phyloP scores from a whole-genome alignment of 2,113 vertebrate genomes.

The Laterallus jamaicensis region DNA sequence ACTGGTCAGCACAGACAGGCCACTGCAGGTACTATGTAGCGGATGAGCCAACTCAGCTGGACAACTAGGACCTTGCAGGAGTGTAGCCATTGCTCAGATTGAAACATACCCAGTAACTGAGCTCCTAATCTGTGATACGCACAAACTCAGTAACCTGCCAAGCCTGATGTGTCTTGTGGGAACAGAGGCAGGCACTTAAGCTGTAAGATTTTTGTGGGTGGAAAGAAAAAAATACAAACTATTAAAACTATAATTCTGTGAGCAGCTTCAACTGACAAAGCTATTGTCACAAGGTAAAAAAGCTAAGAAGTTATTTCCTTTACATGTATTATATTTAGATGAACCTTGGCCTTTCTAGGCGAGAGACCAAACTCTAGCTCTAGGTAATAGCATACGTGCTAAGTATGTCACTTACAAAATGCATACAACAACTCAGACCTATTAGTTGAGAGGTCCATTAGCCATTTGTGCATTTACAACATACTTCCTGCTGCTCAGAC shows the following conservation, averaged over 20 bases:
- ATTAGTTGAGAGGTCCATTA: slow-evolving; percentile 13
- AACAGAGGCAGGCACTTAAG: not conserved
- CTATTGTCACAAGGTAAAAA: not conserved
- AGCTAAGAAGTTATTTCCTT: not conserved
- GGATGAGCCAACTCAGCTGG: not conserved
- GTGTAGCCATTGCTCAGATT: not conserved
- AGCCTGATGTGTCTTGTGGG: accelerated
- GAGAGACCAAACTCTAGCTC: slow-evolving; percentile 30
- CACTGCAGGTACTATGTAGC: accelerated
- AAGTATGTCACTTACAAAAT: not conserved
- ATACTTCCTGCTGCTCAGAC: not conserved
- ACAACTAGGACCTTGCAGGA: not conserved
- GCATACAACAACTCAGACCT: not conserved
- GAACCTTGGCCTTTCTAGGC: not conserved
- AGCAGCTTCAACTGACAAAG: not conserved
- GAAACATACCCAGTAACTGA: not conserved
- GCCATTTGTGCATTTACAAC: not conserved
- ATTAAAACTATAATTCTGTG: not conserved
- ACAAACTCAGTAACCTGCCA: not conserved
- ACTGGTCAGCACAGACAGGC: not conserved
- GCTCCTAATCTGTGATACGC: not conserved
- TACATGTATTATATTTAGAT: slow-evolving; percentile 25
- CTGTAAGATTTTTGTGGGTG: not conserved
- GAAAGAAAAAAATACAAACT: no score
- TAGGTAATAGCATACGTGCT: not conserved